Conservation (phyloP, 2,113 vertebrate genomes). For the Ariopsis seemanni region DNA sequence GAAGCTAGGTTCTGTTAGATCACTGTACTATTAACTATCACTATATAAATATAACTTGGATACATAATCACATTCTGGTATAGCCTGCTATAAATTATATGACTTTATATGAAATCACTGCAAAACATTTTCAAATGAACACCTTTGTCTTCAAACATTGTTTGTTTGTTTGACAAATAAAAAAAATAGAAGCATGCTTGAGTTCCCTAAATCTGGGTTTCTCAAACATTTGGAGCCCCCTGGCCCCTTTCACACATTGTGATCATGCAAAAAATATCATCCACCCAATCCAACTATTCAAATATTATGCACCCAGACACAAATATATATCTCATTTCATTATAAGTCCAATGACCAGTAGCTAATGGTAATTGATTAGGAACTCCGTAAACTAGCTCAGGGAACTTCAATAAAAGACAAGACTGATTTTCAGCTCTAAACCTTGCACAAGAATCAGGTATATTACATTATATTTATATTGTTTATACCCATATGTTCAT, state of each 20-base stretch:
- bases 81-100: background rate
- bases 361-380: background rate
- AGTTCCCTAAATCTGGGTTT: background rate
- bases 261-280: background rate
- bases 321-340: background rate
- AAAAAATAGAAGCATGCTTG: background rate
- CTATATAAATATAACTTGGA: background rate
- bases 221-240: background rate
- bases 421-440: background rate
- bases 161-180: background rate
- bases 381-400: background rate
- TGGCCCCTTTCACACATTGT: background rate
- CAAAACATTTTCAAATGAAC: background rate
- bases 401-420: background rate
- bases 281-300: background rate
- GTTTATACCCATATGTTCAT: too few species aligned
- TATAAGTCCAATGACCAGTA: background rate
- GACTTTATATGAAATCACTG: background rate
- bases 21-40: background rate
- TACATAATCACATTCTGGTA: background rate
- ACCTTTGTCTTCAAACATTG: background rate
- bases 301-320: background rate
- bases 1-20: background rate
- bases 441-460: background rate
- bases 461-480: too few species aligned